Conservation (phyloP, 1,140 invertebrate genomes). For the Drosophila pruinosa region DNA sequence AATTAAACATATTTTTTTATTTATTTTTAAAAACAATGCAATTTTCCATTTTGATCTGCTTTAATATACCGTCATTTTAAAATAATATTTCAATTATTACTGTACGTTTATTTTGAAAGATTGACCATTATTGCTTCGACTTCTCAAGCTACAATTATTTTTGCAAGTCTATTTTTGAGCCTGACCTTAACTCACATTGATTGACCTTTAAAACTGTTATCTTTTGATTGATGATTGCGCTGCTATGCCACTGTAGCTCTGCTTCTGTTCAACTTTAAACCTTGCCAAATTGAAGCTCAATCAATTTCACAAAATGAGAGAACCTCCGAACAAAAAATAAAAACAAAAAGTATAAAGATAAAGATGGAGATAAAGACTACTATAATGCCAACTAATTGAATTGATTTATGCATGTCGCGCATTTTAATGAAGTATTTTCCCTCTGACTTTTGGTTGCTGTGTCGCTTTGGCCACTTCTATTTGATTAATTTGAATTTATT, state of each 20-base stretch:
- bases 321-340: background rate
- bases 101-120: background rate
- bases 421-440: slow-evolving; percentile 53
- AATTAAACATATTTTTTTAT: too few relatives aligned
- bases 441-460: background rate
- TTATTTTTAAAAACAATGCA: too few relatives aligned
- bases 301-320: background rate
- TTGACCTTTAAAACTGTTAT: slow-evolving; percentile 13
- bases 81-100: background rate
- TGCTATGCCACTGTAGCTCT: background rate
- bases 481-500: slow-evolving; percentile 79
- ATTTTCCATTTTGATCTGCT: too few relatives aligned
- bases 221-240: background rate
- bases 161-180: background rate
- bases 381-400: slow-evolving; percentile 77
- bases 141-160: background rate
- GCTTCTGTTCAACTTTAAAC: slow-evolving; percentile 24
- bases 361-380: slow-evolving; percentile 36
- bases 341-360: slow-evolving; percentile 4
- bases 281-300: background rate
- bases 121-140: background rate
- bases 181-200: background rate
- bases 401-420: slow-evolving; percentile 75
- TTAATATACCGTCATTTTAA: too few relatives aligned
- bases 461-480: slow-evolving; percentile 12